Evolutionary conservation across 2,797 vertebrate genomes (phyloP).

Genomic region (Adelosebastes latens): DNA sequence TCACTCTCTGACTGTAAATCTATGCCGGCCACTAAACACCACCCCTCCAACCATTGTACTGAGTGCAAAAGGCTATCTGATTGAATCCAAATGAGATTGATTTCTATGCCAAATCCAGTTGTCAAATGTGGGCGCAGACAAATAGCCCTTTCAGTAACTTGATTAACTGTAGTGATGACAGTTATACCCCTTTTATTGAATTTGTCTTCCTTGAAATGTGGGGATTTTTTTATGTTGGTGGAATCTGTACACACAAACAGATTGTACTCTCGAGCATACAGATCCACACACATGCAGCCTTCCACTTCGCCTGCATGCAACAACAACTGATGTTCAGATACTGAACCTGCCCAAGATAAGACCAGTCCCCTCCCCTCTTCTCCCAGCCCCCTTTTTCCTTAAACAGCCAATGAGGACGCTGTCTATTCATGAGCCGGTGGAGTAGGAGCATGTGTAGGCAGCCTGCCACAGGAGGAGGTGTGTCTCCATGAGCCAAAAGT

Average conservation of each 20-base stretch:
- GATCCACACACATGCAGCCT: constrained; percentile 5
- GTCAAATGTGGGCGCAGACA: constrained; percentile 52
- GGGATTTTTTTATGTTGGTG: background rate
- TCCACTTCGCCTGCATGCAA: constrained; percentile 1
- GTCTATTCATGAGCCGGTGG: constrained; percentile 60
- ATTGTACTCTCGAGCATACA: background rate
- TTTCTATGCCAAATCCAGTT: constrained; percentile 64
- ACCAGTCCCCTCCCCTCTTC: constrained; percentile 53
- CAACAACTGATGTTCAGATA: constrained; percentile 52
- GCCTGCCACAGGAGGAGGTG: constrained; percentile 78
- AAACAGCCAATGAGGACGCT: constrained; percentile 69
- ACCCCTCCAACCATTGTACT: constrained; percentile 30
- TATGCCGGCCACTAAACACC: constrained; percentile 53
- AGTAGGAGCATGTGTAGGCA: constrained; percentile 69
- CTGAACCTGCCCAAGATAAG: constrained; percentile 48
- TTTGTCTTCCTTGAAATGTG: background rate
- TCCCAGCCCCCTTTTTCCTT: constrained; percentile 51
- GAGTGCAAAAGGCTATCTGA: constrained; percentile 69
- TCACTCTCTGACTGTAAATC: constrained; percentile 69
- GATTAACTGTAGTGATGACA: constrained; percentile 44
- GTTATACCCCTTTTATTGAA: constrained; percentile 19
- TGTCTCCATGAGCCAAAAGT: constrained; percentile 74
- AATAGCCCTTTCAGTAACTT: constrained; percentile 49
- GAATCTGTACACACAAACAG: background rate
- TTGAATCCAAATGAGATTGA: constrained; percentile 74